Evolutionary conservation across 2,113 vertebrate genomes (phyloP).

Genomic region (Chamaetylas fuelleborni): DNA sequence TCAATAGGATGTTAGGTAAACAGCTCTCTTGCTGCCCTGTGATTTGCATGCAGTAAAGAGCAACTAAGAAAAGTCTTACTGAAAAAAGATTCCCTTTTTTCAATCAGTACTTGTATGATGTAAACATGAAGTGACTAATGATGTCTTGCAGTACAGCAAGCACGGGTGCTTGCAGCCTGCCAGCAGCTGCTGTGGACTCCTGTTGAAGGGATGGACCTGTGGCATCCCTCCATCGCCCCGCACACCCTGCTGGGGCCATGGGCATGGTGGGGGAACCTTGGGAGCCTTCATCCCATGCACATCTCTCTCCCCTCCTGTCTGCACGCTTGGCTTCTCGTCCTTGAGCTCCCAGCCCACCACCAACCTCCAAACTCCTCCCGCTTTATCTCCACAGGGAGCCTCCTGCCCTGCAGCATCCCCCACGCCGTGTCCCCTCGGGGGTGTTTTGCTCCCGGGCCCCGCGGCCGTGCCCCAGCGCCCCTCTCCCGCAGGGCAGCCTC

Average conservation of each 20-base stretch:
- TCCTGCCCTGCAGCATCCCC: neutral
- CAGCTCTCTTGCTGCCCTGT: neutral
- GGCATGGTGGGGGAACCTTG: neutral
- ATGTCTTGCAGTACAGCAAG: neutral
- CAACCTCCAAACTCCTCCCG: neutral
- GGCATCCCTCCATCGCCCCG: rapidly evolving
- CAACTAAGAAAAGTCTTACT: neutral
- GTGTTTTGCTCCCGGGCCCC: rapidly evolving
- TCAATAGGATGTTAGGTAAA: neutral
- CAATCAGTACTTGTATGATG: neutral
- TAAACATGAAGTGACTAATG: neutral
- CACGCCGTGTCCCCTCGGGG: rapidly evolving
- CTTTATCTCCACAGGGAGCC: neutral
- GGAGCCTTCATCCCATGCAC: neutral
- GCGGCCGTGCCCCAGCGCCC: neutral
- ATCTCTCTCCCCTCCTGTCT: neutral
- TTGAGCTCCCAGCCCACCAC: neutral
- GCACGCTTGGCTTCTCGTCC: neutral
- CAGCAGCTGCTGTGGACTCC: neutral
- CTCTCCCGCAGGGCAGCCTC: neutral
- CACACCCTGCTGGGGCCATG: neutral
- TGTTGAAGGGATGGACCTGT: neutral
- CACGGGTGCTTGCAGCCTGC: neutral
- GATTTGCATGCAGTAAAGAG: neutral
- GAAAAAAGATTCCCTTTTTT: neutral